phyloP scores from a whole-genome alignment of 2,113 vertebrate genomes.

The Equus przewalskii region DNA sequence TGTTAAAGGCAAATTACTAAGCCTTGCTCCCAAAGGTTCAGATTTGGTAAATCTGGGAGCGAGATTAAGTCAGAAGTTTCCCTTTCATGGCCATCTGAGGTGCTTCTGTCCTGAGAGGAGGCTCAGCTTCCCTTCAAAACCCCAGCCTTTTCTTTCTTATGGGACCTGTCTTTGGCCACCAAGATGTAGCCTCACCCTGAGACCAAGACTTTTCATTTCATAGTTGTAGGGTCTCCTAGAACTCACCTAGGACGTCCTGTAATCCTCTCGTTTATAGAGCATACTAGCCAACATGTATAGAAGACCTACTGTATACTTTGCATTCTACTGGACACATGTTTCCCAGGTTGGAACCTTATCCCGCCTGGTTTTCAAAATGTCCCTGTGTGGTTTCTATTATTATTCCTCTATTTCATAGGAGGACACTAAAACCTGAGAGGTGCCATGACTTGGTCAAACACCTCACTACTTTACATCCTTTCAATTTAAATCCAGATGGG shows the following conservation, averaged over 20 bases:
- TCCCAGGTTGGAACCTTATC: background rate
- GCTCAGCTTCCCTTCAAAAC: background rate
- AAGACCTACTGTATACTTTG: background rate
- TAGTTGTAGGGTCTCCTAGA: background rate
- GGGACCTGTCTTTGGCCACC: background rate
- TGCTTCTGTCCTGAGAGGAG: background rate
- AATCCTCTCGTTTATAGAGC: background rate
- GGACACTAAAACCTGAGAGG: background rate
- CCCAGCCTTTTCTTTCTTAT: background rate
- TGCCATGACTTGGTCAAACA: background rate
- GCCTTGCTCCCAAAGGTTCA: background rate
- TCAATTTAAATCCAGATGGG: background rate
- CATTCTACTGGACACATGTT: background rate
- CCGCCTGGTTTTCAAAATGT: background rate
- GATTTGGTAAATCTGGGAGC: background rate
- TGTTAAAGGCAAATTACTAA: background rate
- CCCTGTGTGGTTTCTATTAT: background rate
- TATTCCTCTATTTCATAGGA: background rate
- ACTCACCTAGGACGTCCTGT: background rate
- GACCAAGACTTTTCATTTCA: background rate
- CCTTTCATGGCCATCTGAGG: background rate
- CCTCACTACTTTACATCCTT: background rate
- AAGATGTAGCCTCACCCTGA: background rate
- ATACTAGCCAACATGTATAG: background rate
- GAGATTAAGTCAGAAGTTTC: background rate